Base-by-base conservation (phyloP, 2,113 vertebrate species). In the Lagopus leucura region DNA sequence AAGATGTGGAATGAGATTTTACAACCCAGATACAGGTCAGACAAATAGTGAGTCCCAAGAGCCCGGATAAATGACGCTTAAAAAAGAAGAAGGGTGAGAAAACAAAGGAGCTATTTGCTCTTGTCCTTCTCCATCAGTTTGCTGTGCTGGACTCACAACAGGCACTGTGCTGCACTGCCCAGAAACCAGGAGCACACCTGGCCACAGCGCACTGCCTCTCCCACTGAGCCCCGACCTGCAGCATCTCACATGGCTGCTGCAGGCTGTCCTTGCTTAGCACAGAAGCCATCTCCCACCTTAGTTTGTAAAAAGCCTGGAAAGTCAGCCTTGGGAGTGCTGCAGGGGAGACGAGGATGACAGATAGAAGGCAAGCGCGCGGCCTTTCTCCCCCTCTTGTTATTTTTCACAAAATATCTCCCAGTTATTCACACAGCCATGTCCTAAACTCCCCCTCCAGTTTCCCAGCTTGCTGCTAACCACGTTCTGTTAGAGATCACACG, bases 391-490 rank as follows among this genome's bases (percentile, higher is more conserved):
- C 79, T 93, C 40, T 75, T 86, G 91, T 58, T 93, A 76, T 76
- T 72, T 61, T 47, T 25, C 85, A 74, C 75, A 71, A 67, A 91
- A 32, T 40, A 82, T 71, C 90, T 72, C 42, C 0, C 1, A 86
- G 72, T 93, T 95, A 95, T 95, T 96, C 92, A 86, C 93, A 94
- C 55, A 45, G 85, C 74, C 30, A 0, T 15, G 36, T 72, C 76
- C 95, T 54, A 52, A 78, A 93, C 92, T 95, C 79, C 85, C 87
- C 85, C 91, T 94, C 93, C 27, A 1, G 61, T 93, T 91, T 95
- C 93, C 94, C 88, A 95, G 93, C n/a, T 95, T 92, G 92, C 90
- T 47, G 75, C n/a, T 81, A 86, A 55, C 54, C 50, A 65, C 82
- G 15, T 91, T 80, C 93, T 65, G 82, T 48, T 83, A 61, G 72